Evolutionary conservation across 2,888 invertebrate genomes (phyloP), one percentile per base, ranked within the genome.

Genomic region (Diarsia dahlii): DNA sequence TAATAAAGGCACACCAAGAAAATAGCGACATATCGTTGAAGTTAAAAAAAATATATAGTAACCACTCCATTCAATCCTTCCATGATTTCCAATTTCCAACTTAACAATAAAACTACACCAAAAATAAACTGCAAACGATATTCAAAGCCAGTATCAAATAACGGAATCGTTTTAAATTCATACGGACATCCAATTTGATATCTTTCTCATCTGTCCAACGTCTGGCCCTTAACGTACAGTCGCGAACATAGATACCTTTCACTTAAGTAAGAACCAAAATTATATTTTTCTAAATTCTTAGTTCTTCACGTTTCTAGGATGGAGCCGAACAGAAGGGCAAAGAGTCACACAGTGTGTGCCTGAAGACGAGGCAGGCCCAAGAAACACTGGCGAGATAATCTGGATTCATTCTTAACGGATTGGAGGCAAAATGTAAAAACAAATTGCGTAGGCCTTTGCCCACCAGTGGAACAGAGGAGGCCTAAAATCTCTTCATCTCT

Each of bases 121-220:
- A 18, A 56, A 72, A 56, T 52, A 76, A n/a, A 54, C n/a, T 34
- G 68, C 66, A 74, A 79, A 74, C 64, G 74, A 74, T 74, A 83
- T 86, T 77, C 78, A 70, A 80, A 78, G 74, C 77, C 81, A 80
- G 78, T 73, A 85, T 88, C 86, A 83, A 87, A 78, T 87, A 81
- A 88, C 86, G 82, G 34, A 48, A 62, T 48, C 71, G 75, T 84
- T 89, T 89, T 90, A 91, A 85, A 90, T 90, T 90, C 89, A 90
- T 91, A 80, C 76, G 63, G 83, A 84, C 89, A 91, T 91, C 91
- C 91, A 91, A 91, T 93, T 93, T 89, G 86, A 84, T 76, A 76
- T 79, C 76, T 73, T 80, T 74, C 82, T 88, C 86, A 88, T 87
- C 90, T 85, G 85, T 65, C 82, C 88, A 89, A 76, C 85, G 88